phyloP scores from a whole-genome alignment of 2,888 invertebrate species.

The Trachelus tabidus region DNA sequence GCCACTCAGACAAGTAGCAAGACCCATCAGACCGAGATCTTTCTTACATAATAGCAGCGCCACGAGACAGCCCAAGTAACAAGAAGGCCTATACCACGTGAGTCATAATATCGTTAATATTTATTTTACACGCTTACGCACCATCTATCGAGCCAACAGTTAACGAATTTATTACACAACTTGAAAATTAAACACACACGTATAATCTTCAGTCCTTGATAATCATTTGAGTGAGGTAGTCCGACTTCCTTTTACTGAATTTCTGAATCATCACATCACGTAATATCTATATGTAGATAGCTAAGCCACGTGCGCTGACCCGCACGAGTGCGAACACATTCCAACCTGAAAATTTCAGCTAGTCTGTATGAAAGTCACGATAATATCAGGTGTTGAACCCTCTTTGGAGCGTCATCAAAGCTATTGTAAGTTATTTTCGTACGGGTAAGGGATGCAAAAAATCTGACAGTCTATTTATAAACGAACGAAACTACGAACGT shows the following conservation, averaged over 20 bases:
- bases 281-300: background rate
- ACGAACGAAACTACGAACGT: slow-evolving; percentile 42
- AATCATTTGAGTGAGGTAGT: background rate
- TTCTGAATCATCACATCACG: background rate
- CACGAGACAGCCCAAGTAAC: background rate
- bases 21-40: background rate
- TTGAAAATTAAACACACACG: background rate
- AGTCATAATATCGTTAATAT: slow-evolving; percentile 15
- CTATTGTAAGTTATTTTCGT: background rate
- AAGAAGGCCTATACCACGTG: background rate
- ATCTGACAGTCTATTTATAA: slow-evolving; percentile 29
- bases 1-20: background rate
- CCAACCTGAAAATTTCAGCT: background rate
- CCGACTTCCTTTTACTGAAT: background rate
- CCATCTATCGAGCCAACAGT: slow-evolving; percentile 38
- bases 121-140: slow-evolving; percentile 28
- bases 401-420: background rate
- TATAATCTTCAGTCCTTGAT: background rate
- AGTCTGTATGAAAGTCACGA: background rate
- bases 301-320: background rate
- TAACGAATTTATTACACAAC: slow-evolving; percentile 37
- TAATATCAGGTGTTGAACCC: background rate
- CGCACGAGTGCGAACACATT: background rate
- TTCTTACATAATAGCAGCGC: background rate
- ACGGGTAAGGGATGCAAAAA: background rate